Base-by-base conservation (phyloP, 2,113 vertebrate genomes). In the Macroglossus sobrinus region DNA sequence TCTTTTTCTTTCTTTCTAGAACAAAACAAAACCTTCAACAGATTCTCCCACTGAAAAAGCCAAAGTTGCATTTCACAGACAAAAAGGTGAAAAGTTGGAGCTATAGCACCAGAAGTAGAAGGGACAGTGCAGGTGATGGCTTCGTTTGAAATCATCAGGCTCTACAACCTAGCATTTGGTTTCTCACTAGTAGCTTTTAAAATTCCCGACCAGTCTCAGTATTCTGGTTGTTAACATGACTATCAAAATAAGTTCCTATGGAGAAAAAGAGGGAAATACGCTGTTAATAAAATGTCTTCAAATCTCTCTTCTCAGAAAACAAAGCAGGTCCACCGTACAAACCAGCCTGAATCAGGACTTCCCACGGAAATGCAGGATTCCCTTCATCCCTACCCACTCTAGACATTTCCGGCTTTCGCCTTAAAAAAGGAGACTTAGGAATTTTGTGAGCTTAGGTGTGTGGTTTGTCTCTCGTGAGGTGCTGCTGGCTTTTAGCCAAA, bases 91-190 rank as follows among this genome's bases (percentile, higher is more conserved):
- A 98, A 98, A 98, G 98, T 98, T 85, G 94, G 98, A 98, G 98
- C 98, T 96, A 97, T 98, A 99, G 98, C 98, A 99, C 98, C 98
- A 98, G 98, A 97, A 98, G 95, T 72, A 98, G 94, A 91, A 96
- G 97, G 97, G 98, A 96, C 95, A 98, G 97, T 89, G 95, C 90
- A 97, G 97, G 95, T 40, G 68, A 97, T 97, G 98, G 98, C 98
- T 98, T 97, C 89, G 22, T 97, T 89, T 0, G 30, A 97, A 98
- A 98, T 97, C 95, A 93, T 21, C 96, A 96, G 97, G 97, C 97
- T 98, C 82, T 97, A 98, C 87, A 91, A 97, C 53, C 97, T 96
- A 97, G 22, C 74, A 78, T 98, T 97, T 96, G 96, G 97, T 98
- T 98, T 98, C 96, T 98, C 98, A 97, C 94, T 95, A 78, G 97